Evolutionary conservation across 2,888 invertebrate species (phyloP), one percentile per base, ranked within the genome.

Genomic region (Synergus gifuensis): DNA sequence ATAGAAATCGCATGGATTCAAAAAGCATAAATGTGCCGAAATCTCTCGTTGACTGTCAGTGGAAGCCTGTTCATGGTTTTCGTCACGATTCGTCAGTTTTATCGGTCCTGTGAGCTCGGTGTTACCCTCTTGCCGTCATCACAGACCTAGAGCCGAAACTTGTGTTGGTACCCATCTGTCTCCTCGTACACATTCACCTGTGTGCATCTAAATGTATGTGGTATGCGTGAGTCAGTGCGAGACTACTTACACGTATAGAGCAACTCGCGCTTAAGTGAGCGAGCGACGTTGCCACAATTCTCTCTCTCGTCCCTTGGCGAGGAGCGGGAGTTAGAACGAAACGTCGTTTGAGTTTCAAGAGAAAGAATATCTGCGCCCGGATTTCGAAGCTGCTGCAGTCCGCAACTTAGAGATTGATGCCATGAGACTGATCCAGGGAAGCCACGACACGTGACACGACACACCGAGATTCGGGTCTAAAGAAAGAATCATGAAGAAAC

Each of bases 281-380:
- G 73, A 73, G 73, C 73, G 73, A 73, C 73, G 73, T 73, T 73
- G 73, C 73, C 73, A 73, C 73, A 73, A 54, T 73, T 73, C 73
- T 73, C 73, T 73, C 73, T 73, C 54, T 54, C 73, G 46, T 54
- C 54, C 54, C 49, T n/a, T 9, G 16, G 49, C 69, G 16, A 73
- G 73, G 73, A 73, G 73, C 73, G 73, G 73, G 73, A 73, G 49
- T 73, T 49, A 28, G 28, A 73, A 73, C 73, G 54, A 73, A 73
- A 73, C 73, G 73, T 73, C 36, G 49, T 73, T 67, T 69, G 16
- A 18, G 49, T 46, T 73, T 73, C 49, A 36, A n/a, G 54, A 36
- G 49, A 73, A 73, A 73, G 73, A 73, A 73, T 73, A 73, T 54
- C n/a, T 54, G 73, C 73, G 36, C 54, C 73, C 49, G 28, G 73